phyloP scores from a whole-genome alignment of 2,888 invertebrate genomes.

The Leptinotarsa rubiginosa region DNA sequence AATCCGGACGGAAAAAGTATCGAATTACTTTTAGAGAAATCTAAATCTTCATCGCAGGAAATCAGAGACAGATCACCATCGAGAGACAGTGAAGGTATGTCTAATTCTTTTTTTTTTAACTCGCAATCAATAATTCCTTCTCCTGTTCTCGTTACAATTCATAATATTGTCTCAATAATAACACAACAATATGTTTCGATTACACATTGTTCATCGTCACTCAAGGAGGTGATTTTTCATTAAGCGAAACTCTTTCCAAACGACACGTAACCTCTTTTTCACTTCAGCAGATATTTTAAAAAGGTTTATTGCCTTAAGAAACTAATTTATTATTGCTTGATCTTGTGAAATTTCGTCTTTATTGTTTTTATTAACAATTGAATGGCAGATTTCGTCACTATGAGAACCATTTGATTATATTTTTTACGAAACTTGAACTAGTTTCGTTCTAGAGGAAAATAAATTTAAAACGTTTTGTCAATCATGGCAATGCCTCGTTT shows the following conservation, averaged over 20 bases:
- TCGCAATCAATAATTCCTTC: background rate
- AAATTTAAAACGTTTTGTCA: slow-evolving; percentile 33
- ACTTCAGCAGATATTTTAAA: slow-evolving; percentile 43
- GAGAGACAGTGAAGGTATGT: slow-evolving; percentile 56
- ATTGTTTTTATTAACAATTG: slow-evolving; percentile 55
- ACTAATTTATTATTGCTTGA: slow-evolving; percentile 50
- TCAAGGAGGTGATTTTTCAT: background rate
- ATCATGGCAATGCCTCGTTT: slow-evolving; percentile 6
- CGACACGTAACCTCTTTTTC: slow-evolving; percentile 37
- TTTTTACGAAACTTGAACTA: slow-evolving; percentile 47
- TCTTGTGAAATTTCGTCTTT: slow-evolving; percentile 53
- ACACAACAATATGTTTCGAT: background rate
- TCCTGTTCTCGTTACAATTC: background rate
- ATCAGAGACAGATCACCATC: slow-evolving; percentile 65
- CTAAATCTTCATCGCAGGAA: slow-evolving; percentile 74
- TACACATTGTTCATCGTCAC: background rate
- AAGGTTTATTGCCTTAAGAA: slow-evolving; percentile 43
- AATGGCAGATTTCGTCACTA: slow-evolving; percentile 50
- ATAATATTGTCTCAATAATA: background rate
- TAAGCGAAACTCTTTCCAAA: slow-evolving; percentile 27
- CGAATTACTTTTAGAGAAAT: slow-evolving; percentile 83
- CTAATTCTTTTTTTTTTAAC: background rate
- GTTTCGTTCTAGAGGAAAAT: slow-evolving; percentile 40
- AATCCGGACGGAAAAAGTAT: slow-evolving; percentile 71
- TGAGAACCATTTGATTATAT: slow-evolving; percentile 50